Base-by-base conservation (phyloP, 2,888 invertebrate genomes). In the Philereme transversata region DNA sequence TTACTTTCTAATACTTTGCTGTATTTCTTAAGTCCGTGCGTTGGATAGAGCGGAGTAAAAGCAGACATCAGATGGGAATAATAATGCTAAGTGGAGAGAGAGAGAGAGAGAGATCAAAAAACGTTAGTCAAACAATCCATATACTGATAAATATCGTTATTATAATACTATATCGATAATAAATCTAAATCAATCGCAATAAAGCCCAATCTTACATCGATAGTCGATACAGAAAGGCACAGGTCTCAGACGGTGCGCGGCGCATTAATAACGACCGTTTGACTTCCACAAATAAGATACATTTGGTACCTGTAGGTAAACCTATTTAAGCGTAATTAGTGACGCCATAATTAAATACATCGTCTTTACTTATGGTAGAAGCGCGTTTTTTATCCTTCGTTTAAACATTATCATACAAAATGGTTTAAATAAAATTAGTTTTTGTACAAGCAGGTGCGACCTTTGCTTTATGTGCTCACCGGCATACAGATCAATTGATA, bases 231-330 rank as follows among this genome's bases (percentile, higher is more conserved):
- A 33, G 10, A 52, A 45, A 36, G 55, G 41, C 48, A 5, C 8
- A 41, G 34, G 43, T 43, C 51, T 33, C 40, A 47, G 36, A 60
- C 62, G 40, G 50, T 54, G 64, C 62, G 65, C 64, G 57, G 10
- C 58, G 67, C 67, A 69, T 69, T 67, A 60, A 69, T 66, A 69
- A 69, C 67, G 60, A 61, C 22, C 59, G 66, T 63, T 65, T 48
- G 62, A 67, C 64, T 64, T 67, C 58, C 54, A 67, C 8, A 40
- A 40, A 63, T 59, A 59, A 63, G 55, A 63, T 36, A 59, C 52
- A 59, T 40, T 41, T 11, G 50, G 55, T 53, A 49, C 54, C 51
- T 58, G 59, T 53, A 52, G 49, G 56, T 49, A 43, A 45, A 63
- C 45, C 55, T 10, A 63, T 56, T 59, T 63, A 52, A 50, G 33